Conservation (phyloP, 2,888 invertebrate species). For the Xanthia togata region DNA sequence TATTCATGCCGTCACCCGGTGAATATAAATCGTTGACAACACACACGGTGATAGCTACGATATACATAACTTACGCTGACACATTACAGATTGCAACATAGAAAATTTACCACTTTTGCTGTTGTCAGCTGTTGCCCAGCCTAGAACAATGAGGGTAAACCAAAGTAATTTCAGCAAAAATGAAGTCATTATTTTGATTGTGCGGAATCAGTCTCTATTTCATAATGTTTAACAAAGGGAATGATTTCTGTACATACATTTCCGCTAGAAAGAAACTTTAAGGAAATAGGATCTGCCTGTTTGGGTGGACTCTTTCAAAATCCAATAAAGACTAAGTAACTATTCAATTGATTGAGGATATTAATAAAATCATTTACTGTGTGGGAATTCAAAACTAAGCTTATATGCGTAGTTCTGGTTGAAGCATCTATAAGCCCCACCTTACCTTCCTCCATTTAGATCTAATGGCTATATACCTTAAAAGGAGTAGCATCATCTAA, state of each 20-base stretch:
- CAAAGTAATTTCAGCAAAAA: neutral
- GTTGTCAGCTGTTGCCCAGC: neutral
- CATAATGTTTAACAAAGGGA: neutral
- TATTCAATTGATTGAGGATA: neutral
- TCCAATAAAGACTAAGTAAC: neutral
- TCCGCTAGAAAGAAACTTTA: neutral
- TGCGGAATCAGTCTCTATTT: neutral
- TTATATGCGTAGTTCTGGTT: conserved; percentile 1
- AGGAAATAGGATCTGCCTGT: neutral
- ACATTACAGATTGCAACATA: conserved; percentile 10
- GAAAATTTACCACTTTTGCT: neutral
- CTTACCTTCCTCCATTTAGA: conserved; percentile 10
- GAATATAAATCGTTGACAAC: conserved; percentile 78
- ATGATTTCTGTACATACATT: neutral
- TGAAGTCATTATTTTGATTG: neutral
- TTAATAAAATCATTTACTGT: neutral
- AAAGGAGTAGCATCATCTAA: conserved; percentile 62
- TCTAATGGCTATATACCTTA: conserved; percentile 33
- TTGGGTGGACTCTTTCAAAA: neutral
- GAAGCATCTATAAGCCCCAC: neutral
- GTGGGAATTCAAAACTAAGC: conserved; percentile 4
- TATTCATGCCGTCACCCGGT: conserved; percentile 73
- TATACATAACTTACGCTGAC: conserved; percentile 58
- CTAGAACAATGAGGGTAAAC: neutral
- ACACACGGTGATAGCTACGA: conserved; percentile 52